Conservation (phyloP, 1,140 invertebrate genomes). For the Teleopsis dalmanni region DNA sequence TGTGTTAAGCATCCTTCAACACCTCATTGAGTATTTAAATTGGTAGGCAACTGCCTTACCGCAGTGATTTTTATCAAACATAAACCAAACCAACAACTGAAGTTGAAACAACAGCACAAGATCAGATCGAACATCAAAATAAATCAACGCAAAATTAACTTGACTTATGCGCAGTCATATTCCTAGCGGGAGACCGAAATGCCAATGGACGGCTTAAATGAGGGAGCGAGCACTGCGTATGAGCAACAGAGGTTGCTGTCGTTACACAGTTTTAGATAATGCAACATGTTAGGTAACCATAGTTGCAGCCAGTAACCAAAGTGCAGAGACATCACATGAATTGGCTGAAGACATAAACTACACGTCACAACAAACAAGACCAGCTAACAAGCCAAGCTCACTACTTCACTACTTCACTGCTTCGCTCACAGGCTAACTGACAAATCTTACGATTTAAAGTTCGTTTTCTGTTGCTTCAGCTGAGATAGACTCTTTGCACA, state of each 20-base stretch:
- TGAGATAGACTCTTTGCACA: too few relatives aligned
- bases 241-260: background rate
- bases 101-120: conserved; percentile 1
- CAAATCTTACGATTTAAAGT: background rate
- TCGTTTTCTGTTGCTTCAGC: background rate
- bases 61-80: conserved; percentile 3
- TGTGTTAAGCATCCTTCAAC: conserved; percentile 19
- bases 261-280: background rate
- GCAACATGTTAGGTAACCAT: background rate
- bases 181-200: conserved; percentile 16
- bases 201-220: conserved; percentile 1
- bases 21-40: conserved; percentile 8
- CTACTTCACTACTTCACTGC: background rate
- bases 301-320: background rate
- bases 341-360: background rate
- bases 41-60: background rate
- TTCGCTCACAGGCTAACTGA: background rate
- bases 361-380: conserved; percentile 2
- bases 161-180: conserved; percentile 22
- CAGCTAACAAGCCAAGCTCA: background rate
- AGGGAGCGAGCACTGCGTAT: background rate
- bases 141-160: conserved; percentile 22
- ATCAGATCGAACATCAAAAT: conserved; percentile 21
- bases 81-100: conserved; percentile 2
- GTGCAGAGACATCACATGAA: background rate